Evolutionary conservation across 2,797 vertebrate genomes (phyloP).

Genomic region (Sibirionetta formosa): DNA sequence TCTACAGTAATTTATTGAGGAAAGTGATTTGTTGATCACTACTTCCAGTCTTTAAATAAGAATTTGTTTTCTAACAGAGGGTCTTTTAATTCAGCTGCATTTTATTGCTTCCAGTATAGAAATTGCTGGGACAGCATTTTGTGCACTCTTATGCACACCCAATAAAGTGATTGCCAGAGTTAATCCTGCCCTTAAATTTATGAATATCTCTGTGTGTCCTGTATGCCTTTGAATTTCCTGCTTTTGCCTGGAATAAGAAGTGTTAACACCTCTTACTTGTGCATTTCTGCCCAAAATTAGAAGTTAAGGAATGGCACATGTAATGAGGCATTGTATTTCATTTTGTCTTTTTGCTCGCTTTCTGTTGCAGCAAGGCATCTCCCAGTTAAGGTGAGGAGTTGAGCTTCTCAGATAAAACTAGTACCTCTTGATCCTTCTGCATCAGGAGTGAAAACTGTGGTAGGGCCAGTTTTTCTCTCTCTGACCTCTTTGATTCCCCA

Average conservation of each 20-base stretch:
- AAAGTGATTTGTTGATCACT: background rate
- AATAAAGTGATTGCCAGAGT: background rate
- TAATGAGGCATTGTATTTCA: background rate
- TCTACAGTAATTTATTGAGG: conserved; percentile 31
- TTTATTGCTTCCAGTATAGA: background rate
- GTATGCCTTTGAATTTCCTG: background rate
- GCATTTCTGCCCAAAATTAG: background rate
- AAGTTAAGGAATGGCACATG: background rate
- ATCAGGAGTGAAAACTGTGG: background rate
- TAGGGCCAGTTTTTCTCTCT: background rate
- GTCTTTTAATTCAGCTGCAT: background rate
- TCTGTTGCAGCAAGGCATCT: background rate
- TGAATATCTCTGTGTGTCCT: background rate
- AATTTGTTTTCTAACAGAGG: background rate
- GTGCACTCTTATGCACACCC: background rate
- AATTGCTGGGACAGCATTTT: background rate
- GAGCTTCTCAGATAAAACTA: background rate
- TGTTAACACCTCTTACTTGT: background rate
- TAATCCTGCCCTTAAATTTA: background rate
- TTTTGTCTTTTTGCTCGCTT: background rate
- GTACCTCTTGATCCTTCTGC: background rate
- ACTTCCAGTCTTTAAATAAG: conserved; percentile 3
- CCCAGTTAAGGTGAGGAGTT: background rate
- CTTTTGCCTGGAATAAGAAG: background rate
- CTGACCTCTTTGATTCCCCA: background rate